Evolutionary conservation across 2,888 invertebrate species (phyloP).

Genomic region (Saturnia japonica): DNA sequence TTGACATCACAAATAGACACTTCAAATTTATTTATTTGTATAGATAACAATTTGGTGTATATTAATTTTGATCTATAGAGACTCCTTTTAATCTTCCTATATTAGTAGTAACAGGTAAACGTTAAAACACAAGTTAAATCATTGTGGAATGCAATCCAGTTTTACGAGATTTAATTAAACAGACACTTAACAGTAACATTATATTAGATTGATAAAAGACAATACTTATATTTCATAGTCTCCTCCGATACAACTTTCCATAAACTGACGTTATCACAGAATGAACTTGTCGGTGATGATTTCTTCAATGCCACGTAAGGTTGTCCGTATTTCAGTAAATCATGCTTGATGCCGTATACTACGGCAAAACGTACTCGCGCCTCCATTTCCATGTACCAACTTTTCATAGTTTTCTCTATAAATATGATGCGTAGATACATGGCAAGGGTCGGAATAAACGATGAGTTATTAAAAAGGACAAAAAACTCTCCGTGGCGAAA

Average conservation of each 20-base stretch:
- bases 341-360: constrained; percentile 33
- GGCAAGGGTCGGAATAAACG: neutral
- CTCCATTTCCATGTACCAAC: constrained; percentile 38
- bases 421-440: neutral
- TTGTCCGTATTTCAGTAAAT: constrained; percentile 36
- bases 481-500: neutral
- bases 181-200: neutral
- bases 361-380: constrained; percentile 40
- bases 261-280: constrained; percentile 39
- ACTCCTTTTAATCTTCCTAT: neutral
- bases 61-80: neutral
- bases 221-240: constrained; percentile 20
- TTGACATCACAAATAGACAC: too few species aligned
- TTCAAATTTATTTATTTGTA: too few species aligned
- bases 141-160: neutral
- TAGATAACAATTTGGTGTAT: neutral
- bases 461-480: neutral
- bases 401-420: constrained; percentile 26
- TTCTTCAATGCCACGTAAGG: constrained; percentile 41
- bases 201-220: neutral
- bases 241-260: constrained; percentile 32
- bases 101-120: too few species aligned
- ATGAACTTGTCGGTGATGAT: constrained; percentile 34
- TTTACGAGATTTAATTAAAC: neutral
- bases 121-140: neutral